Conservation (phyloP, 2,797 vertebrate genomes). For the Leptodactylus fallax region DNA sequence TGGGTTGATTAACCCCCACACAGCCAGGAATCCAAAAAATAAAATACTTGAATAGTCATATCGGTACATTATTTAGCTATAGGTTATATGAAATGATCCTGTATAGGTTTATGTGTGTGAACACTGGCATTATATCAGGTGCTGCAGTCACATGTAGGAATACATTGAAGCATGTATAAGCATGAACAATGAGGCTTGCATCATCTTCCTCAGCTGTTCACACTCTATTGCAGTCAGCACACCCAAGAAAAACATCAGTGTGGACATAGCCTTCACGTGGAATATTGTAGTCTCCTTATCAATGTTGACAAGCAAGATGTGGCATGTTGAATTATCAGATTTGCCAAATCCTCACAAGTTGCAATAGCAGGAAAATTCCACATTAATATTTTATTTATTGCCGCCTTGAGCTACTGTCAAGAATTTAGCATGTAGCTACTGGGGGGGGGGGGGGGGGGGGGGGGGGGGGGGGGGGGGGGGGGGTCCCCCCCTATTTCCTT, state of each 20-base stretch:
- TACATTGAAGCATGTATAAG: slow-evolving; percentile 4
- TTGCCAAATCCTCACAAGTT: background rate
- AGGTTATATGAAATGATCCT: background rate
- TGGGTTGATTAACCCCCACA: background rate
- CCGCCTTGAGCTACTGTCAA: background rate
- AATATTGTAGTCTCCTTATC: slow-evolving; percentile 3
- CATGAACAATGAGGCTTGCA: background rate
- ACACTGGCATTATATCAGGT: background rate
- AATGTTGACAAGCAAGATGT: background rate
- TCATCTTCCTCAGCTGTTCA: background rate
- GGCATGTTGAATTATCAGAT: background rate
- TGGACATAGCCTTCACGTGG: background rate
- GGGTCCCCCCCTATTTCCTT: no score
- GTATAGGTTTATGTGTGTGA: background rate
- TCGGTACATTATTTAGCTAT: background rate
- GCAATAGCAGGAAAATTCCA: background rate
- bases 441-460: no score
- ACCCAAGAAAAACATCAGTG: background rate
- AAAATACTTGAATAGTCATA: background rate
- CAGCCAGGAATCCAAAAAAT: background rate
- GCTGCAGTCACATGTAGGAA: background rate
- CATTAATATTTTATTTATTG: no score
- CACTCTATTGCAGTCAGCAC: background rate
- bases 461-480: no score
- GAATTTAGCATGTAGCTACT: background rate